A percentile compares a stretch with the other conserved stretches of the same genome.
Conservation (phyloP, 1,140 invertebrate species). For the Pentalonia nigronervosa region DNA sequence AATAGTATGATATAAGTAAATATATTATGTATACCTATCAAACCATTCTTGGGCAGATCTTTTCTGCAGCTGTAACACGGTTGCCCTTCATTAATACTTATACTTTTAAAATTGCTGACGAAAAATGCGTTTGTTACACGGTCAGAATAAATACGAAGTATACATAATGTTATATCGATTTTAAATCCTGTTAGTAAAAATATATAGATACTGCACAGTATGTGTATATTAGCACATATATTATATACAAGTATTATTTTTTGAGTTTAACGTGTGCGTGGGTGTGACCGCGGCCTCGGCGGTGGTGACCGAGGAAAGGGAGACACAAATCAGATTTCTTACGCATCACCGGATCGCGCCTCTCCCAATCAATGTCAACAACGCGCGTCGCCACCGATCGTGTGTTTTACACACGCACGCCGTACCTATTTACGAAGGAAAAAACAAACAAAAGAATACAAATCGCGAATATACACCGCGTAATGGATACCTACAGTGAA, state of each 20-base stretch:
- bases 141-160: background rate
- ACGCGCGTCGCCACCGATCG: slow-evolving; percentile 41
- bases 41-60: background rate
- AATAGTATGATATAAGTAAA: background rate
- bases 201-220: too few species aligned
- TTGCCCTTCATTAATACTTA: background rate
- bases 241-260: background rate
- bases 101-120: background rate
- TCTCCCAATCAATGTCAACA: slow-evolving; percentile 58
- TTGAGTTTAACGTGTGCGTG: slow-evolving; percentile 44
- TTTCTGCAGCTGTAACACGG: background rate
- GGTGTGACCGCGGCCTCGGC: slow-evolving; percentile 56
- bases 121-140: background rate
- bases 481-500: background rate
- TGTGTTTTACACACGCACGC: slow-evolving; percentile 45
- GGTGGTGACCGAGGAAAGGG: slow-evolving; percentile 27
- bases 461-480: background rate
- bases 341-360: slow-evolving; percentile 51
- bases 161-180: background rate
- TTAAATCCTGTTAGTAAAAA: background rate
- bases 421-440: background rate
- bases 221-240: background rate
- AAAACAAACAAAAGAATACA: slow-evolving; percentile 43
- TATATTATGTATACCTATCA: background rate
- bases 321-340: slow-evolving; percentile 58